phyloP scores from a whole-genome alignment of 2,113 vertebrate species.

The Epinephelus cyanopodus region DNA sequence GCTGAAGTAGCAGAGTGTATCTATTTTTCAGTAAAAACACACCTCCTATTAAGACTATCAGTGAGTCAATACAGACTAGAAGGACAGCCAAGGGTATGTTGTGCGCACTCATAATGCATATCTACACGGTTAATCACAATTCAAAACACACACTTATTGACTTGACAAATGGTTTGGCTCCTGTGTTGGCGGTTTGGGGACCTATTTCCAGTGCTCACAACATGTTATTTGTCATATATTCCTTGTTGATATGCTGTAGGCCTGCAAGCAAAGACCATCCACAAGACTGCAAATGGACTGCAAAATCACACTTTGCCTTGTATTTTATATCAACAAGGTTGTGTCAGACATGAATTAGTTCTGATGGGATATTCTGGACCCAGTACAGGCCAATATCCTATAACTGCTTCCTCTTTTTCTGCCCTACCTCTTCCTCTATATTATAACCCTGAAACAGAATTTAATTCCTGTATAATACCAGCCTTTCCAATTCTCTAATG shows the following conservation, averaged over 20 bases:
- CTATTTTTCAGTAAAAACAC: background rate
- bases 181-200: background rate
- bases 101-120: conserved; percentile 9
- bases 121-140: conserved; percentile 1
- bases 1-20: background rate
- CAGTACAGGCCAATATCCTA: background rate
- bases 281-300: background rate
- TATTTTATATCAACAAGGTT: background rate
- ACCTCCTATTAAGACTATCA: background rate
- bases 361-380: background rate
- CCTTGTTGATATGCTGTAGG: conserved; percentile 20
- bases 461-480: background rate
- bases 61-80: background rate
- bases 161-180: background rate
- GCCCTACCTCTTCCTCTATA: background rate
- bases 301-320: conserved; percentile 16
- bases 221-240: conserved; percentile 22
- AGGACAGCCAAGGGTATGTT: conserved; percentile 19
- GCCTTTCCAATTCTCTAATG: background rate
- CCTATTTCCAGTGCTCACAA: background rate
- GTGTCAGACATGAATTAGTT: conserved; percentile 29
- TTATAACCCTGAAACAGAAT: background rate
- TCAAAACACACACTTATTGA: conserved; percentile 17
- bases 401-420: background rate
- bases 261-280: background rate